phyloP scores from a whole-genome alignment of 2,113 vertebrate genomes.

The Archilochus colubris region DNA sequence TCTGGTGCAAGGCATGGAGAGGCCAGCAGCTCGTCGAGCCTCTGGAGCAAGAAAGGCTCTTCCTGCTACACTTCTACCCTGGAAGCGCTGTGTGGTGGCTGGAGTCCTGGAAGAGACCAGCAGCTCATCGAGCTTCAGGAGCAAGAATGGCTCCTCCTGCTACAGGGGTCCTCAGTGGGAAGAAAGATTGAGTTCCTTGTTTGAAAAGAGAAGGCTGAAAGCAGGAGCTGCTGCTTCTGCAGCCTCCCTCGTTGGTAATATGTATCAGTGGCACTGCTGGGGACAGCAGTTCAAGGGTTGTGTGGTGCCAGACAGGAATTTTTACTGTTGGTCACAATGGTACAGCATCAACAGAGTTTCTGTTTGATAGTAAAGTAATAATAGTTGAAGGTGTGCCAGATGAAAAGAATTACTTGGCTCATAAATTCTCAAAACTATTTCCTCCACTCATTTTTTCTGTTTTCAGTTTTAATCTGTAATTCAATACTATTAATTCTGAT shows the following conservation, averaged over 20 bases:
- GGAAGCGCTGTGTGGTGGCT: no score
- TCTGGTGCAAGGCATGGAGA: no score
- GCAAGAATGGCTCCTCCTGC: no score
- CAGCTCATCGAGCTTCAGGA: no score
- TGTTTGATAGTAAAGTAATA: not conserved
- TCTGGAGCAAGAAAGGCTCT: no score
- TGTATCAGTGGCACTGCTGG: not conserved
- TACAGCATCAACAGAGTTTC: not conserved
- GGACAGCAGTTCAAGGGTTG: not conserved
- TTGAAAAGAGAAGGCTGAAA: not conserved
- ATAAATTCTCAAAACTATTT: conserved; percentile 4
- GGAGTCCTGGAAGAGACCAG: no score
- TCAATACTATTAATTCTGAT: not conserved
- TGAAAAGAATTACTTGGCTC: not conserved
- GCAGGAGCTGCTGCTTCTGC: not conserved
- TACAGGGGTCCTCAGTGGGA: not conserved
- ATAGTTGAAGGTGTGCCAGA: not conserved
- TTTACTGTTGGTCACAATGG: not conserved
- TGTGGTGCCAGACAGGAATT: not conserved
- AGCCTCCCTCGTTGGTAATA: not conserved
- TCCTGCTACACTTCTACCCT: no score
- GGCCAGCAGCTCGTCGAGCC: no score
- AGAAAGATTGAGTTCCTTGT: not conserved
- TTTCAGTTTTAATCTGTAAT: not conserved
- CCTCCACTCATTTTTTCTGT: not conserved